Base-by-base conservation (phyloP, 2,113 vertebrate genomes). In the Dolichotis patagonum region DNA sequence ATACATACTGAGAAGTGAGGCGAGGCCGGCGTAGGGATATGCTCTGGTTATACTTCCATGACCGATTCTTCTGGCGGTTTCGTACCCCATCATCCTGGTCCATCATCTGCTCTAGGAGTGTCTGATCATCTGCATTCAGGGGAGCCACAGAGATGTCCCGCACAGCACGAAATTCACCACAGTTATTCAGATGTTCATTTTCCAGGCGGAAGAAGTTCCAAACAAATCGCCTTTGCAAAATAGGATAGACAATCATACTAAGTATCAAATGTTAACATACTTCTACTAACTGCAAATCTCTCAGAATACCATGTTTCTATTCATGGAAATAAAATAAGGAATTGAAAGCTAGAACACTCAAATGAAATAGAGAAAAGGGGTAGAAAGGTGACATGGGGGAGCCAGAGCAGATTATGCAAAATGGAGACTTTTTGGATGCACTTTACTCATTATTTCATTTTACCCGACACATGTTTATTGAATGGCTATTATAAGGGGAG, bases 191-290 rank as follows among this genome's bases (percentile, higher is more conserved):
- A 98, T 99, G 99, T 98, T 99, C 99, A 1, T 99, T 99, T 98
- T 99, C 99, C 98, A 99, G 98, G 7, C 99, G 99, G 98, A 99
- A 99, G 98, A 99, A 99, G 98, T 99, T 99, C 99, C 99, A 99
- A 96, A 99, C 99, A 84, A 99, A 99, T 5, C 99, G 99, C 97
- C 99, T 99, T 97, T 35, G 78, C 1, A 91, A 60, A 90, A 95
- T 41, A 24, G 52, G 1, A 22, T 26, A 35, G 71, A 49, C 26
- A 32, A 62, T 77, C 24, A 56, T 38, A 75, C 85, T 78, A 85
- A 52, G 85, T 87, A 87, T 2, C 92, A 87, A 95, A 92, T 77
- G 30, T 49, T 20, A 86, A 94, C 17, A 90, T 32, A 71, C 17
- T 63, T 65, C 19, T 41, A 35, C 41, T 67, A 92, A 24, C 20